Conservation (phyloP, 2,797 vertebrate species). For the Oreochromis mossambicus region DNA sequence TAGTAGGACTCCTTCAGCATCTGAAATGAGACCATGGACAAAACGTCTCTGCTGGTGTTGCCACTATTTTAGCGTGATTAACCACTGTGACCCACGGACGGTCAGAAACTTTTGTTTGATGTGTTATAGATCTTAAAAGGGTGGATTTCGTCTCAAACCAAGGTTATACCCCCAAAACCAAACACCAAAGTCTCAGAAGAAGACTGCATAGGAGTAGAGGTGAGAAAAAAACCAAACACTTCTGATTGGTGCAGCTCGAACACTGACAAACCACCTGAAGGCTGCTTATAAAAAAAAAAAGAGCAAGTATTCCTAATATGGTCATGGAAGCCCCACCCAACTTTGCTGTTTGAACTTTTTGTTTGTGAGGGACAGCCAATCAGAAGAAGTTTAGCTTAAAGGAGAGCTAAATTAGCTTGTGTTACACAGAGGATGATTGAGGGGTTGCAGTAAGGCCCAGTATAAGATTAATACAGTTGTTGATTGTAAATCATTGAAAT, state of each 20-base stretch:
- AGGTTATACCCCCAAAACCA: accelerated
- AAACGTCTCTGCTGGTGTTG: neutral
- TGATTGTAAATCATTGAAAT: neutral
- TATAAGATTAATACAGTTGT: neutral
- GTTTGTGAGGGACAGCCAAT: neutral
- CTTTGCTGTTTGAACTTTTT: accelerated
- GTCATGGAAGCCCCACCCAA: neutral
- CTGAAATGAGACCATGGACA: neutral
- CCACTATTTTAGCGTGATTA: neutral
- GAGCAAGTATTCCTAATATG: neutral
- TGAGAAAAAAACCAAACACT: neutral
- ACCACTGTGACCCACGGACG: accelerated
- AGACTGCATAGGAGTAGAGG: neutral
- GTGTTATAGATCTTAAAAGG: neutral
- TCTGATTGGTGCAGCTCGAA: neutral
- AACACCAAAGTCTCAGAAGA: neutral
- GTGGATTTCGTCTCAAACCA: neutral
- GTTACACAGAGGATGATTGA: neutral
- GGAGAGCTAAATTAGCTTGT: neutral
- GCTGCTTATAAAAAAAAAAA: neutral
- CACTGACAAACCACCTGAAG: neutral
- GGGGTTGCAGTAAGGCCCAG: neutral
- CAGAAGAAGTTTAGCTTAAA: neutral
- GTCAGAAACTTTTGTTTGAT: neutral
- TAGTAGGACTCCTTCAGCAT: neutral